These are phyloP conservation scores for Siphamia tubifer DNA, from an alignment of 2,113 vertebrate genomes.

Conservation along the genomic window DNA sequence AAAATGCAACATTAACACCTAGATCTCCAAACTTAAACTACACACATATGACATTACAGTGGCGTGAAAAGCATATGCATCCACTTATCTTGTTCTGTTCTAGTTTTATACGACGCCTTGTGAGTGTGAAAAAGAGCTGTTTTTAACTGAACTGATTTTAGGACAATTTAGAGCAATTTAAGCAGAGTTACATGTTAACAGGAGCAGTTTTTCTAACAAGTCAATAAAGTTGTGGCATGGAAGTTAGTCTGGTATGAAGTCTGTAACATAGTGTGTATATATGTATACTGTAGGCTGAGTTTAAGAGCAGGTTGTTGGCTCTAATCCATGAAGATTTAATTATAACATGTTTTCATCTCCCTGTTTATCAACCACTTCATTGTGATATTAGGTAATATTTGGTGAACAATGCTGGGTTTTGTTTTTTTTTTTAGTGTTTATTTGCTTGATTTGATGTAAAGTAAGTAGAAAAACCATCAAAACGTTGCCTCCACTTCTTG, in stretches of 20 bases:
- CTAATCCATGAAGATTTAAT: conserved; percentile 11
- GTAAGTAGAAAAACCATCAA: background rate
- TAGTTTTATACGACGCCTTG: conserved; percentile 24
- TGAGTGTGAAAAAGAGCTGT: background rate
- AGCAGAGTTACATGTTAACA: conserved; percentile 18
- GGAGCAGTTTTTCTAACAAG: conserved; percentile 22
- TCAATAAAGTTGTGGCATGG: conserved; percentile 37
- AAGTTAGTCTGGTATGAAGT: background rate
- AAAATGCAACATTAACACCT: background rate
- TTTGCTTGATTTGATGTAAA: background rate
- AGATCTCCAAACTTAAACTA: background rate
- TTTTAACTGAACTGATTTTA: conserved; percentile 39
- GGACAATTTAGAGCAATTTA: conserved; percentile 42
- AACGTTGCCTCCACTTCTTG: background rate
- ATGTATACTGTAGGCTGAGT: background rate
- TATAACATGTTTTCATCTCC: conserved; percentile 24
- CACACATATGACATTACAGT: background rate
- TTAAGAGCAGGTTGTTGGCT: conserved; percentile 9
- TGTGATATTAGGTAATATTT: background rate
- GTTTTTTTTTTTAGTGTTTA: background rate
- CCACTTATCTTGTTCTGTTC: conserved; percentile 29
- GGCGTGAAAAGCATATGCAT: conserved; percentile 5
- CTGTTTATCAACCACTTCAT: background rate
- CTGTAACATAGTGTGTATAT: background rate
- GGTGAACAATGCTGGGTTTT: too few species aligned